A percentile compares a stretch with the other conserved stretches of the same genome.
Conservation (phyloP, 2,797 vertebrate genomes). For the Galago senegalensis region DNA sequence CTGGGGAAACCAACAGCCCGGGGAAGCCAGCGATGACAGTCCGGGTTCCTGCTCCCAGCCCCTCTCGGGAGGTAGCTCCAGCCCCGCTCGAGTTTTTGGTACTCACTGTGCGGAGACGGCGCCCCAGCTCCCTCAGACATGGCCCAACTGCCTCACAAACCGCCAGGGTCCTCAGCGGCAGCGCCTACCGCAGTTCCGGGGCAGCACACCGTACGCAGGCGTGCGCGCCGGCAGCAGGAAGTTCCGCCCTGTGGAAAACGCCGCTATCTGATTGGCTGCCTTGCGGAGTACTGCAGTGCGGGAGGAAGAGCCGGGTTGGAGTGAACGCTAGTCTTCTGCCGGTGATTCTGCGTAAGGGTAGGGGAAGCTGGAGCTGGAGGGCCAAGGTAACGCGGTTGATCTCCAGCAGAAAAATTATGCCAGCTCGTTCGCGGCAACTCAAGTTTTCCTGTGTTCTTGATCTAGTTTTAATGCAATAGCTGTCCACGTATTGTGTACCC, state of each 20-base stretch:
- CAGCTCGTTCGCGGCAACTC: rapidly evolving
- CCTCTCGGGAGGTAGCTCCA: rapidly evolving
- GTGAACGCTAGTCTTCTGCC: rapidly evolving
- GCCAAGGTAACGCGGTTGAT: too few species aligned
- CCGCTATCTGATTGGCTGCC: background rate
- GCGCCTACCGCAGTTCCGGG: conserved; percentile 70
- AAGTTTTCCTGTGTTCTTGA: background rate
- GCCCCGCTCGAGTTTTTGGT: rapidly evolving
- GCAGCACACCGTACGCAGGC: background rate
- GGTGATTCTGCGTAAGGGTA: rapidly evolving
- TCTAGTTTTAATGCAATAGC: background rate
- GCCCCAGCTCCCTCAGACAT: rapidly evolving
- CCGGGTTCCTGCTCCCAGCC: background rate
- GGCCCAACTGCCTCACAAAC: rapidly evolving
- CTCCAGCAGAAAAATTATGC: rapidly evolving
- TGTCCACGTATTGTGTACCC: background rate
- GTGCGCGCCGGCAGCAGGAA: background rate
- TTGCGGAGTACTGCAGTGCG: rapidly evolving
- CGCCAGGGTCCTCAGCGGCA: rapidly evolving
- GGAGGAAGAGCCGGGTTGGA: rapidly evolving
- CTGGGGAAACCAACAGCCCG: too few species aligned
- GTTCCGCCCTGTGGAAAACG: conserved; percentile 9
- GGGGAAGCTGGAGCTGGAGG: rapidly evolving
- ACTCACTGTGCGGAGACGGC: background rate
- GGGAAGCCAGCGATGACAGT: too few species aligned